Evolutionary conservation across 2,888 invertebrate genomes (phyloP).

Genomic region (Chymomyza amoena): DNA sequence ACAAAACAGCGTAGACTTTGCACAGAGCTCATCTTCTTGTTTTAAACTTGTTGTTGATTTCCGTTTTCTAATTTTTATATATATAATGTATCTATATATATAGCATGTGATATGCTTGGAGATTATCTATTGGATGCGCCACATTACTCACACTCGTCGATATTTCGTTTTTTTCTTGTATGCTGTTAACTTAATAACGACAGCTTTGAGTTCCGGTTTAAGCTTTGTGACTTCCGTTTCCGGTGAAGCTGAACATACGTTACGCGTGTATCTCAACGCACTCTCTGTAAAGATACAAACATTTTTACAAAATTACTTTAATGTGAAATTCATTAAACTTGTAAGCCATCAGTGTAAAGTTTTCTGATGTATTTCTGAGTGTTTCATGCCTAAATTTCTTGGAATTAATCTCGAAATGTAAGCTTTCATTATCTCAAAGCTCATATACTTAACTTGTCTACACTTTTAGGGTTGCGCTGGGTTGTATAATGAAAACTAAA

Average conservation of each 20-base stretch:
- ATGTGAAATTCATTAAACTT: slow-evolving; percentile 26
- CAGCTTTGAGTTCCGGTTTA: slow-evolving; percentile 41
- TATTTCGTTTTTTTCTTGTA: not conserved
- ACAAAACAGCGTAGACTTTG: not conserved
- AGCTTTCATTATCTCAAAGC: not conserved
- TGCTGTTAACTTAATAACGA: slow-evolving; percentile 32
- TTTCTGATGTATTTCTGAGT: not conserved
- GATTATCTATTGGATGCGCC: not conserved
- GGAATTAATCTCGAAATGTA: not conserved
- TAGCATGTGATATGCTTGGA: not conserved
- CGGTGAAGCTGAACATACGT: slow-evolving; percentile 15
- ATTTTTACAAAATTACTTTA: slow-evolving; percentile 21
- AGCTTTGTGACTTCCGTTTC: slow-evolving; percentile 50
- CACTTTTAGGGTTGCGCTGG: no score
- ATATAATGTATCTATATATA: not conserved
- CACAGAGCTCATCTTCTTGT: not conserved
- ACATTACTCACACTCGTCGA: not conserved
- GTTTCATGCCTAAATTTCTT: not conserved
- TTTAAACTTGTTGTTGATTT: not conserved
- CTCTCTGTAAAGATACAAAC: slow-evolving; percentile 36
- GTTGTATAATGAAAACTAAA: no score
- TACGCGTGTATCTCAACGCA: slow-evolving; percentile 2
- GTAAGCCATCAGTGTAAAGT: not conserved
- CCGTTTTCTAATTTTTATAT: not conserved
- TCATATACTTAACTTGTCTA: not conserved